Base-by-base conservation (phyloP, 2,113 vertebrate species). In the Saguinus imperator region DNA sequence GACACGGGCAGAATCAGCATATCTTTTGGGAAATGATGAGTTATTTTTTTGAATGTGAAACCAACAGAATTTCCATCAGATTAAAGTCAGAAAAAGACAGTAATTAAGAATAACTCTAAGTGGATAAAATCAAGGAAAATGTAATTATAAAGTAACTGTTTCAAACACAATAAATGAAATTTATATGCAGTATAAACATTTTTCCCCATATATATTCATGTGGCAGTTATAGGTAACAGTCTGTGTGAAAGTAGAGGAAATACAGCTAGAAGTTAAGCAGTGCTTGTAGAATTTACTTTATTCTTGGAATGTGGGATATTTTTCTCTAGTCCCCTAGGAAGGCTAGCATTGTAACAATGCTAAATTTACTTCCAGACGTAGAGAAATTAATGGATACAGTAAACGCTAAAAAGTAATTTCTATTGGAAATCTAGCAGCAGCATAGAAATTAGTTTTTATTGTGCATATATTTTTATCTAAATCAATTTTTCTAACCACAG, bases 361-460 rank as follows among this genome's bases (percentile, higher is more conserved):
- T 87, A 99, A 99, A 98, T 99, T 99, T 97, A 98, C 98, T 98
- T 98, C 98, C 90, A 43, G 16, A 97, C 97, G 98, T 98, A 98
- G 99, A 98, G 98, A 99, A 98, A 99, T 99, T 98, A 99, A 99
- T 98, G 98, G 98, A 98, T 99, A 99, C 94, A 97, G 97, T 91
- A 99, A 99, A 98, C 94, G 98, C 97, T 97, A 98, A 98, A 99
- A 99, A 98, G 98, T 99, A 99, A 98, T 97, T 94, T 80, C 95
- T 77, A 61, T 82, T 81, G 32, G 25, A 40, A 89, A 64, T 45
- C 18, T 81, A 70, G 23, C 89, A 68, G 18, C 32, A 92, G 40
- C 1, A 25, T 58, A 92, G 32, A 13, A 86, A 86, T 89, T 94
- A 52, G 45, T 92, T 89, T 93, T 94, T 23, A 16, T 55, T 82